Evolutionary conservation across 2,888 invertebrate species (phyloP).

Genomic region (Amorpha juglandis): DNA sequence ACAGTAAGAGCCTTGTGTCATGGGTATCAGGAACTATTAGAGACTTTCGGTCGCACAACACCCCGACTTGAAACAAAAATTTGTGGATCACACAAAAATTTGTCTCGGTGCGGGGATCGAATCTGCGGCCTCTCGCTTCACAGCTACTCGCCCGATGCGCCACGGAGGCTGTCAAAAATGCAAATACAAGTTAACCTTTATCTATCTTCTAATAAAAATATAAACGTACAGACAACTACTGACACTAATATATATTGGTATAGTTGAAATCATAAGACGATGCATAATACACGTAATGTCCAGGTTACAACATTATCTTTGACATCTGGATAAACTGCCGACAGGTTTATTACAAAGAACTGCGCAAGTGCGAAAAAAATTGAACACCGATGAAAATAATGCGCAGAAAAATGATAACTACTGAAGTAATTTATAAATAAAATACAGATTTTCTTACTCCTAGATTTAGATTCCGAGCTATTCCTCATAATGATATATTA

Average conservation of each 20-base stretch:
- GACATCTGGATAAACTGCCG: not conserved
- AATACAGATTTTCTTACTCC: not conserved
- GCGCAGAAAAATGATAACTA: not conserved
- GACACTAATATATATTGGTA: not conserved
- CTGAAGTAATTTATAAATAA: not conserved
- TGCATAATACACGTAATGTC: not conserved
- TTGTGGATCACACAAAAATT: no score
- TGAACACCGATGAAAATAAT: not conserved
- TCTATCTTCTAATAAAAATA: no score
- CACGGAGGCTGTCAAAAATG: no score
- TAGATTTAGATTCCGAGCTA: not conserved
- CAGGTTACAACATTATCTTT: constrained; percentile 18
- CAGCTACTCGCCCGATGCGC: no score
- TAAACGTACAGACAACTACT: not conserved
- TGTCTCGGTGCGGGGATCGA: no score
- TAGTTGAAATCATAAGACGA: not conserved
- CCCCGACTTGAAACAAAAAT: no score
- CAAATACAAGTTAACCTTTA: no score
- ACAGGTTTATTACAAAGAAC: constrained; percentile 10
- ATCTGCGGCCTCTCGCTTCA: no score
- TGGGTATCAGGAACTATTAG: no score
- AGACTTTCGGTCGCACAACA: no score
- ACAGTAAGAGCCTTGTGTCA: no score
- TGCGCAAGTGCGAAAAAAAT: not conserved
- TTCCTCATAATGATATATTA: not conserved